A percentile compares a stretch with the other conserved stretches of the same genome.
phyloP scores from a whole-genome alignment of 2,888 invertebrate species.

The Erebia aethiops region DNA sequence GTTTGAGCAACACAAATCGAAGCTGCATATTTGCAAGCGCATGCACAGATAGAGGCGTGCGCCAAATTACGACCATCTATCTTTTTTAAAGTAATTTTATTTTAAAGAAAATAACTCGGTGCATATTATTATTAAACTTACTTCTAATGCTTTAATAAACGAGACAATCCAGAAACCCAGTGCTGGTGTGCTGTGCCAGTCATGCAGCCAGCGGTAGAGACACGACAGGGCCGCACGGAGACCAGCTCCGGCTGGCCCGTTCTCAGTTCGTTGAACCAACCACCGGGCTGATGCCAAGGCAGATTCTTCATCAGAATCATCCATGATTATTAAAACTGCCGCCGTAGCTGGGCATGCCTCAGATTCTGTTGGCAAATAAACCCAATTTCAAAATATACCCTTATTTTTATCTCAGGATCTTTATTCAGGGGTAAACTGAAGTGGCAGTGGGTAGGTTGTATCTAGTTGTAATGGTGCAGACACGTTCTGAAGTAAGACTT shows the following conservation, averaged over 20 bases:
- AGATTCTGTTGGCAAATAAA: slow-evolving; percentile 52
- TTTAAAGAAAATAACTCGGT: too few relatives aligned
- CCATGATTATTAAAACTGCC: slow-evolving; percentile 83
- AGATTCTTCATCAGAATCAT: slow-evolving; percentile 63
- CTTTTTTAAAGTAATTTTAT: too few relatives aligned
- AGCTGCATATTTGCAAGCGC: too few relatives aligned
- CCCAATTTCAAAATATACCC: not conserved
- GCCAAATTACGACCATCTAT: too few relatives aligned
- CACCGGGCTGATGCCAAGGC: slow-evolving; percentile 62
- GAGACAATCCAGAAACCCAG: slow-evolving; percentile 86
- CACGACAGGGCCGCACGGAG: slow-evolving; percentile 85
- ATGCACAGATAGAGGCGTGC: too few relatives aligned
- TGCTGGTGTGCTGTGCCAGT: slow-evolving; percentile 84
- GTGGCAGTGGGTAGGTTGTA: too few relatives aligned
- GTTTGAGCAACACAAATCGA: too few relatives aligned
- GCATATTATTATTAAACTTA: slow-evolving; percentile 37
- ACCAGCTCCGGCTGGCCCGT: slow-evolving; percentile 73
- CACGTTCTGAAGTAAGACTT: too few relatives aligned
- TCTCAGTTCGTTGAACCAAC: slow-evolving; percentile 68
- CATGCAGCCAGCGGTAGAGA: slow-evolving; percentile 86
- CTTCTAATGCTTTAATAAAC: slow-evolving; percentile 85
- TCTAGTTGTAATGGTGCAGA: too few relatives aligned
- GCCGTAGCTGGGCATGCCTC: slow-evolving; percentile 84
- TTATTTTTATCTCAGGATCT: not conserved
- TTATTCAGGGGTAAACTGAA: too few relatives aligned